Base-by-base conservation (phyloP, 2,113 vertebrate genomes). In the Seriola rivoliana region DNA sequence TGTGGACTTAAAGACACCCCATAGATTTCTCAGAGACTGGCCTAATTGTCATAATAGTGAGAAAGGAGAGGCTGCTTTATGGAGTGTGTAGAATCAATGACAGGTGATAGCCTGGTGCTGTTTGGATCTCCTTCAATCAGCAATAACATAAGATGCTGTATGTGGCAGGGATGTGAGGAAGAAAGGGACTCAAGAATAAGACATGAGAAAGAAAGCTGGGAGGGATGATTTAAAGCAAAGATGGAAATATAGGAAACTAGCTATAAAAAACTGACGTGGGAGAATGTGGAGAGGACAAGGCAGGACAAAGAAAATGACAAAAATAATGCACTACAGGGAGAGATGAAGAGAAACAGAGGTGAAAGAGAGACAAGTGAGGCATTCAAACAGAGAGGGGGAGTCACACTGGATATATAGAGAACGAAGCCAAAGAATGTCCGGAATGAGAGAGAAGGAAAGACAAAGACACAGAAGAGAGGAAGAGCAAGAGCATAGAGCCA, bases 381-480 rank as follows among this genome's bases (percentile, higher is more conserved):
- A 85, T 85, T 91, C 46, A 84, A 82, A 85, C 9, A 23, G 75
- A 74, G 71, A 75, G 40, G 38, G 76, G 63, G 78, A 86, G 86
- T 88, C 75, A 85, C 60, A 88, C 14, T 44, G 75, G 90, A 90
- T 75, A 75, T 84, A 82, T 12, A 73, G 70, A 87, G 63, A 80
- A 57, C 7, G 42, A 86, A 78, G 90, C 88, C 89, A 89, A 91
- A 88, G 84, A 92, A 91, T 91, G 86, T 85, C 52, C 1, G 29
- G 79, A 85, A 88, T 85, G 85, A 89, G 58, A 75, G 55, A 71
- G 58, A 79, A 58, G 76, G 81, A 78, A 77, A 84, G 50, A 81
- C 71, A 85, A 83, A 90, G 76, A 75, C 75, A 72, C 64, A 85
- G 78, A 82, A 13, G 59, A 84, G 59, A 88, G 78, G 46, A 81